Evolutionary conservation across 2,797 vertebrate species (phyloP).

Genomic region (Sparidentex hasta): DNA sequence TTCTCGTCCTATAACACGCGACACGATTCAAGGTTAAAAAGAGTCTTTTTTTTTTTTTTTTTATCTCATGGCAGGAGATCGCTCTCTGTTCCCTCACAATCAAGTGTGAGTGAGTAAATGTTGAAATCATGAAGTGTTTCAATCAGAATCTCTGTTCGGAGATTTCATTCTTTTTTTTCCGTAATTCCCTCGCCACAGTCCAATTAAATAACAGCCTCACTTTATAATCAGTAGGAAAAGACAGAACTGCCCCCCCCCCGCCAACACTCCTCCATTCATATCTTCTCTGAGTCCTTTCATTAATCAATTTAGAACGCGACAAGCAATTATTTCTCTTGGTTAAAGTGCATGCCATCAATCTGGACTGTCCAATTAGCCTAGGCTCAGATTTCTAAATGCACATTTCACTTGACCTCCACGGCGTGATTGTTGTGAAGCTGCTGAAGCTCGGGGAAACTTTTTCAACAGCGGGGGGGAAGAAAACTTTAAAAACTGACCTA

Average conservation of each 20-base stretch:
- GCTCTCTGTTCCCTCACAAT: background rate
- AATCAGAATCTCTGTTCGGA: constrained; percentile 13
- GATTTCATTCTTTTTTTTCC: background rate
- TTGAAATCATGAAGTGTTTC: constrained; percentile 17
- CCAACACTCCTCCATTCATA: constrained; percentile 16
- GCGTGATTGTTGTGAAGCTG: constrained; percentile 41
- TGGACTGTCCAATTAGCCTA: constrained; percentile 68
- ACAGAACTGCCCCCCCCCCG: background rate
- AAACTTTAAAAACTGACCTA: constrained; percentile 47
- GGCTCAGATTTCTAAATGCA: constrained; percentile 39
- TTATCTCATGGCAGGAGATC: background rate
- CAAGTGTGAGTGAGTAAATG: background rate
- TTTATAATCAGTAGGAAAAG: constrained; percentile 44
- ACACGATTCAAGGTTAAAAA: too few relatives aligned
- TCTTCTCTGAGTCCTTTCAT: constrained; percentile 57
- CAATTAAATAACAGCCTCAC: constrained; percentile 41
- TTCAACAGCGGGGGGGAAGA: background rate
- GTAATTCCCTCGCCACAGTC: background rate
- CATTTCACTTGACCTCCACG: constrained; percentile 51
- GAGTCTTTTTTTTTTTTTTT: too few relatives aligned
- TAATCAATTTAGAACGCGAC: constrained; percentile 62
- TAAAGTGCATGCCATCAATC: constrained; percentile 68
- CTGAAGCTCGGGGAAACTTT: constrained; percentile 40
- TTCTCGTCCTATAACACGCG: background rate
- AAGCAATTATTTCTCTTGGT: constrained; percentile 67